Conservation (phyloP, 2,888 invertebrate species). For the Drosophila glabriapex region DNA sequence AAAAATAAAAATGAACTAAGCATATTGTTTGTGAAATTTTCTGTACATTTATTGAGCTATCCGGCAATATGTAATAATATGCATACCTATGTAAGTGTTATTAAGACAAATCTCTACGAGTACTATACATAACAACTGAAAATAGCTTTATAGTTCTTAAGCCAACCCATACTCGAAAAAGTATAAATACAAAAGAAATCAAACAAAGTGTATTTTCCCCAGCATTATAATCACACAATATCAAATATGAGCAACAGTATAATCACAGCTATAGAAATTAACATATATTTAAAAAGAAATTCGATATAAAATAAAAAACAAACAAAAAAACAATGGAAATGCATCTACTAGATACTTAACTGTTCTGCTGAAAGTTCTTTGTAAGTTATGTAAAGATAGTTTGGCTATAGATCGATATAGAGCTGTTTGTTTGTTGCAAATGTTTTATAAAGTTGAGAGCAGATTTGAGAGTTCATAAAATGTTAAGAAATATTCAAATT, state of each 20-base stretch:
- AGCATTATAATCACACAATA: constrained; percentile 56
- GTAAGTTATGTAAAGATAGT: constrained; percentile 49
- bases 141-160: constrained; percentile 84
- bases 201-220: constrained; percentile 12
- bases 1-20: constrained; percentile 3
- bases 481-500: constrained; percentile 17
- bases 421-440: constrained; percentile 33
- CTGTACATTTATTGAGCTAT: constrained; percentile 45
- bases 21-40: constrained; percentile 30
- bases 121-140: constrained; percentile 81
- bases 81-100: constrained; percentile 45
- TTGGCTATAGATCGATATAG: constrained; percentile 38
- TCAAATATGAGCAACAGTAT: constrained; percentile 42
- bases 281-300: constrained; percentile 12
- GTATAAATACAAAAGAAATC: constrained; percentile 1
- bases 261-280: constrained; percentile 20
- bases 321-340: constrained; percentile 8
- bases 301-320: constrained; percentile 1
- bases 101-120: constrained; percentile 72
- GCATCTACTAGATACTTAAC: constrained; percentile 45
- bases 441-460: constrained; percentile 34
- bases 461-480: constrained; percentile 31
- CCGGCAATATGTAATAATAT: constrained; percentile 51
- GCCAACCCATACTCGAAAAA: constrained; percentile 47
- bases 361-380: constrained; percentile 64